Evolutionary conservation across 1,140 invertebrate species (phyloP), one percentile per base, ranked within the genome.

Genomic region (Macrocentrus cingulum): DNA sequence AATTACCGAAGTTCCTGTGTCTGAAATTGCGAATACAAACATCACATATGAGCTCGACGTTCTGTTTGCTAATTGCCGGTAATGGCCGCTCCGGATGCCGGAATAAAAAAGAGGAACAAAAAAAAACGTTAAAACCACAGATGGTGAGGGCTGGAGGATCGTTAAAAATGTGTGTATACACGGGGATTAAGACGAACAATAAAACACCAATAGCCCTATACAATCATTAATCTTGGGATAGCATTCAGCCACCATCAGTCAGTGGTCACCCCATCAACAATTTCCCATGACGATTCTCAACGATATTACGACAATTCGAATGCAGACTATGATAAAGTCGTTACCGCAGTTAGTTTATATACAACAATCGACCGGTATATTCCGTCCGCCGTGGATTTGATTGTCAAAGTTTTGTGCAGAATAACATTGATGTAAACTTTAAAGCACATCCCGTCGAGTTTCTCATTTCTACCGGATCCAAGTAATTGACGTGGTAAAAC

Each of bases 351-450:
- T n/a, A n/a, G n/a, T n/a, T n/a, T n/a, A n/a, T n/a, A n/a, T n/a
- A n/a, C n/a, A n/a, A n/a, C 25, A 29, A 29, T 29, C 9, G 25
- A 9, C 4, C 25, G 9, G 4, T 29, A 29, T n/a, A n/a, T n/a
- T 9, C 25, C 25, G 9, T 51, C 37, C 25, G 7, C 32, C 6
- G 2, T 13, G 25, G 32, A 51, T 51, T 51, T 51, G 29, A 51
- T 36, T 51, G 25, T 11, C 25, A 37, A 51, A 51, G 32, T 51
- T 36, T 11, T 15, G 19, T 36, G 5, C 1, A 36, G 34, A 51
- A 51, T 23, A 51, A 51, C 49, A 32, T 19, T 51, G 34, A 51
- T 51, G 32, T 11, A 36, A 51, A 51, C 32, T 51, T 51, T 37
- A 20, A 18, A 51, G 32, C 49, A 20, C 32, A 20, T 51, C 49